These are phyloP conservation scores for Mylabris phalerata DNA, from an alignment of 1,140 invertebrate genomes.

Conservation along the genomic window DNA sequence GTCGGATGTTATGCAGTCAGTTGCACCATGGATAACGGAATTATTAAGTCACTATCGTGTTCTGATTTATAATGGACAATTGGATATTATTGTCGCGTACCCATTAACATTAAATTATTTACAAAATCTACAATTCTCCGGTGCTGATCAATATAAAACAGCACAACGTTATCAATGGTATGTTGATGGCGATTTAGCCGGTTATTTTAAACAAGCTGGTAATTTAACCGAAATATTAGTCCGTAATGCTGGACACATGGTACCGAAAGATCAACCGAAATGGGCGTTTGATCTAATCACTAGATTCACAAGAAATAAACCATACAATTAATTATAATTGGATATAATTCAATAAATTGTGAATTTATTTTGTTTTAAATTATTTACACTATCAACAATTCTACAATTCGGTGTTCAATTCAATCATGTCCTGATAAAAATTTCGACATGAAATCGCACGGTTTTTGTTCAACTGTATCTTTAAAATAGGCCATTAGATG, in stretches of 20 bases:
- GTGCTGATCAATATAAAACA: conserved; percentile 53
- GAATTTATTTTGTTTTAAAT: too few species aligned
- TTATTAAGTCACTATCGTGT: conserved; percentile 61
- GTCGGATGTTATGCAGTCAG: conserved; percentile 75
- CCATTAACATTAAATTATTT: conserved; percentile 68
- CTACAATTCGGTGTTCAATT: not conserved
- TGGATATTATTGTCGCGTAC: conserved; percentile 80
- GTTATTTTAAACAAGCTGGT: too few species aligned
- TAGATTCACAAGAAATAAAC: conserved; percentile 59
- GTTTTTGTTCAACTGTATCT: conserved; percentile 75
- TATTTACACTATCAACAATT: not conserved
- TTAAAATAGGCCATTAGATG: conserved; percentile 84
- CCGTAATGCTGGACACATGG: conserved; percentile 74
- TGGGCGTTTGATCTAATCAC: conserved; percentile 69
- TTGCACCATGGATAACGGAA: conserved; percentile 66
- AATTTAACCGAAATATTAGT: conserved; percentile 71
- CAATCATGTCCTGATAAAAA: conserved; percentile 48
- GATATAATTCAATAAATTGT: too few species aligned
- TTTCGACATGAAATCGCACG: conserved; percentile 88
- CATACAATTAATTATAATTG: conserved; percentile 34
- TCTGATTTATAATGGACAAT: conserved; percentile 72
- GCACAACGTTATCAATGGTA: conserved; percentile 58
- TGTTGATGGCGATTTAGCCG: too few species aligned
- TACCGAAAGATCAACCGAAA: conserved; percentile 69
- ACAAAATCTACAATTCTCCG: conserved; percentile 55